Evolutionary conservation across 2,113 vertebrate genomes (phyloP).

Genomic region (Phoenicopterus ruber): DNA sequence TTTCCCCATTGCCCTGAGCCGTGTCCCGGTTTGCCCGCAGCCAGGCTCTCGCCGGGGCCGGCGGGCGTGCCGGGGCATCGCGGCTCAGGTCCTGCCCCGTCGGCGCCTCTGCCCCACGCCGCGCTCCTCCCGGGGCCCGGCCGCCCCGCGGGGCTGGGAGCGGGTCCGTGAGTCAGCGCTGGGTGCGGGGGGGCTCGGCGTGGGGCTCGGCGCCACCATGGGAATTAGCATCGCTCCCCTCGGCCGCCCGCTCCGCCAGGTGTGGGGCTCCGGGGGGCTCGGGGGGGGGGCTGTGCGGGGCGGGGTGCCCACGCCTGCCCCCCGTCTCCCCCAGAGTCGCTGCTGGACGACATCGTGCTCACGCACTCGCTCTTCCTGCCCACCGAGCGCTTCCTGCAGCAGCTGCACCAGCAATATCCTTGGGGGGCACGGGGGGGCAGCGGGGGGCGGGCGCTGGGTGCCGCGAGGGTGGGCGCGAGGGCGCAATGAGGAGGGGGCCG

Average conservation of each 20-base stretch:
- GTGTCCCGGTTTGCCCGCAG: neutral
- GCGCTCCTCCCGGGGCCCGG: neutral
- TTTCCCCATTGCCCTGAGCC: neutral
- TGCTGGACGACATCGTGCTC: conserved; percentile 94
- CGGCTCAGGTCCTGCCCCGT: neutral
- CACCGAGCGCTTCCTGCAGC: conserved; percentile 90
- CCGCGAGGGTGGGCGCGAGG: no score
- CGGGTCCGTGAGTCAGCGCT: neutral
- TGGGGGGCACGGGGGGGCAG: neutral
- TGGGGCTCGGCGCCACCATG: neutral
- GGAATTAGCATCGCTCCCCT: neutral
- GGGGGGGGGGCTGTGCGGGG: fast-evolving
- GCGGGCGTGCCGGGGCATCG: neutral
- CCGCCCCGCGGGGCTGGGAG: neutral
- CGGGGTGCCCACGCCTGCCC: neutral
- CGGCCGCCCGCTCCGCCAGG: neutral
- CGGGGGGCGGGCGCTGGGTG: no score
- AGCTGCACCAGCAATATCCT: conserved; percentile 96
- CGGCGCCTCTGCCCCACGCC: neutral
- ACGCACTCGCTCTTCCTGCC: conserved; percentile 96
- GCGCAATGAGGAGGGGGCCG: no score
- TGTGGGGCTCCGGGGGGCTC: fast-evolving
- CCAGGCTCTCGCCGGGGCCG: neutral
- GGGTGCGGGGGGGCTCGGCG: neutral
- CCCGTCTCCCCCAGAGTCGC: conserved; percentile 74